These are phyloP conservation scores for Tipula lateralis DNA, from an alignment of 2,888 invertebrate species.

Conservation along the genomic window DNA sequence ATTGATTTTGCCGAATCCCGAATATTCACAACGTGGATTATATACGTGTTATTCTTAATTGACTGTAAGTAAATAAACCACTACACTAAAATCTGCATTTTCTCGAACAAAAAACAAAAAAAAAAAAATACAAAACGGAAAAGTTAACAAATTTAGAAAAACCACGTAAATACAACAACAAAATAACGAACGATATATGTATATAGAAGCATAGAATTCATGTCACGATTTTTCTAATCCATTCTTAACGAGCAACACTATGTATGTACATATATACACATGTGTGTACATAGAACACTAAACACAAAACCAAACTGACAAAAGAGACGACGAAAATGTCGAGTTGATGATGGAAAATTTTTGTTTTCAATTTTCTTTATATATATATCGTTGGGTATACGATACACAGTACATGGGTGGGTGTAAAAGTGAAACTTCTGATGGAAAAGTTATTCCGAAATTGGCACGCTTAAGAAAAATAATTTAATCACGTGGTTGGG, in stretches of 20 bases:
- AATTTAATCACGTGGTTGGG: too few species aligned
- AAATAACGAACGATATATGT: background rate
- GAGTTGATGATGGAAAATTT: background rate
- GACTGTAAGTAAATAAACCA: constrained; percentile 14
- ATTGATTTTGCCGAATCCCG: background rate
- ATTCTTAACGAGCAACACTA: background rate
- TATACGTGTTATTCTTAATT: background rate
- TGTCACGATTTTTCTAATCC: constrained; percentile 24
- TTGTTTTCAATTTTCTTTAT: background rate
- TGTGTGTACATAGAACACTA: background rate
- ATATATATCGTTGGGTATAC: background rate
- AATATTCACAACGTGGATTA: background rate
- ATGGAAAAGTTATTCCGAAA: too few species aligned
- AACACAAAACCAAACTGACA: background rate
- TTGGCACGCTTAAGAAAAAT: too few species aligned
- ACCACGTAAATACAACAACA: background rate
- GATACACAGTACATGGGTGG: background rate
- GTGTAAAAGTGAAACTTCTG: too few species aligned
- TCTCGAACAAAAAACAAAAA: background rate
- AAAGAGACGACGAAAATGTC: background rate
- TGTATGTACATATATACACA: background rate
- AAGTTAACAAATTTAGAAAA: background rate
- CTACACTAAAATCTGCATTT: constrained; percentile 11
- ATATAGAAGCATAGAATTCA: background rate
- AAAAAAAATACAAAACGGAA: too few species aligned